Base-by-base conservation (phyloP, 1,140 invertebrate genomes). In the Bombus superbus region DNA sequence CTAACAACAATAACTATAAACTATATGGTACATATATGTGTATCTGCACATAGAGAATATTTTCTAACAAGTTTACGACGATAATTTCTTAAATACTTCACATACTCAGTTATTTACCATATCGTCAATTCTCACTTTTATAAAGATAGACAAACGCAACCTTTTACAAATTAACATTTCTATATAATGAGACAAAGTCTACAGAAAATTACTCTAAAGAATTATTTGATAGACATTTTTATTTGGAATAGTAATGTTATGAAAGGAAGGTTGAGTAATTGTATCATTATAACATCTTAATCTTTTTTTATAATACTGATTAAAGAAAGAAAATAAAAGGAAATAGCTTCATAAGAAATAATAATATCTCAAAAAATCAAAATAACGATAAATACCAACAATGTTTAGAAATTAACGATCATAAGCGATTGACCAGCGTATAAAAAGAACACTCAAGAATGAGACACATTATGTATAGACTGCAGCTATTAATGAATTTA, bases 1-100 rank as follows among this genome's bases (percentile, higher is more conserved):
- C 77, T 87, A 87, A 83, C 85, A 89, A 84, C 85, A 88, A 92
- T 69, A 68, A 25, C 78, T 89, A 89, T 90, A 85, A 87, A 87
- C 89, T 90, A 90, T 90, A 80, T 87, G 64, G 59, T 89, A 83
- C 66, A 82, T 88, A 77, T 64, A 83, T 88, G 44, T 85, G 81
- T 82, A 76, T 83, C 40, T 83, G 72, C 81, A 86, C 81, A 86
- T 85, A 87, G 69, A 87, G 69, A 85, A 78, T 87, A 79, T 69
- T 77, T 80, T 78, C 82, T 90, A 89, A 86, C 88, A 74, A 83
- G 8, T 86, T 75, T 59, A 80, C 74, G 73, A 89, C 57, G 74
- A 84, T 87, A 68, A 47, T 64, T 90, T 78, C 75, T 66, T 28
- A 86, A 88, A 88, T 85, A 53, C 86, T 87, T 90, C 82, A 89